phyloP scores from a whole-genome alignment of 2,888 invertebrate genomes.

The Drosophila kambysellisi region DNA sequence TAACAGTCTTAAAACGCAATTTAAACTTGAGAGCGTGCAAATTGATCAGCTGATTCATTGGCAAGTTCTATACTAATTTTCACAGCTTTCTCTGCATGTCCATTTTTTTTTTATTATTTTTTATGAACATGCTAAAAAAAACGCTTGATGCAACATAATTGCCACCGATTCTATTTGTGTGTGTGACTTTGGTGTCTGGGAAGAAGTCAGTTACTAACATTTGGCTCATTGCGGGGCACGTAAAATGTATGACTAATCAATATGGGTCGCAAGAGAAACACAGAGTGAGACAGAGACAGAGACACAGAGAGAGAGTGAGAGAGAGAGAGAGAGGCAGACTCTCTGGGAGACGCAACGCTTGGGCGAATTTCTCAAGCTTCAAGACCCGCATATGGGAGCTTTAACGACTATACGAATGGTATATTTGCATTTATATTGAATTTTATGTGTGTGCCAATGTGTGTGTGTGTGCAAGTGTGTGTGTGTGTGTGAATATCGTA shows the following conservation, averaged over 20 bases:
- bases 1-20: constrained; percentile 19
- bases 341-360: constrained; percentile 56
- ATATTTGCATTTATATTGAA: constrained; percentile 67
- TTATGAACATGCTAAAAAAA: constrained; percentile 56
- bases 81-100: constrained; percentile 62
- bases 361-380: constrained; percentile 53
- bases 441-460: constrained; percentile 27
- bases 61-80: constrained; percentile 58
- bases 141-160: constrained; percentile 51
- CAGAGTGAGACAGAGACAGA: constrained; percentile 6
- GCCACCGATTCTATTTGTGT: constrained; percentile 24
- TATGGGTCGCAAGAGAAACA: constrained; percentile 34
- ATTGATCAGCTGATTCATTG: constrained; percentile 49
- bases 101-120: constrained; percentile 18
- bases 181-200: constrained; percentile 29
- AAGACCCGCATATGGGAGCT: constrained; percentile 40
- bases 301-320: constrained; percentile 1
- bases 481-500: constrained; percentile 36
- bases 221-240: constrained; percentile 55
- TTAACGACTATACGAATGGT: constrained; percentile 47
- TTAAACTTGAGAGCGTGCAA: constrained; percentile 30
- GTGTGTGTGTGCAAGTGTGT: constrained; percentile 3
- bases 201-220: constrained; percentile 36
- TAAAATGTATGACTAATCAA: constrained; percentile 65
- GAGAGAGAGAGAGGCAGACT: constrained; percentile 18